phyloP scores from a whole-genome alignment of 2,113 vertebrate species.

The Hemiscyllium ocellatum region DNA sequence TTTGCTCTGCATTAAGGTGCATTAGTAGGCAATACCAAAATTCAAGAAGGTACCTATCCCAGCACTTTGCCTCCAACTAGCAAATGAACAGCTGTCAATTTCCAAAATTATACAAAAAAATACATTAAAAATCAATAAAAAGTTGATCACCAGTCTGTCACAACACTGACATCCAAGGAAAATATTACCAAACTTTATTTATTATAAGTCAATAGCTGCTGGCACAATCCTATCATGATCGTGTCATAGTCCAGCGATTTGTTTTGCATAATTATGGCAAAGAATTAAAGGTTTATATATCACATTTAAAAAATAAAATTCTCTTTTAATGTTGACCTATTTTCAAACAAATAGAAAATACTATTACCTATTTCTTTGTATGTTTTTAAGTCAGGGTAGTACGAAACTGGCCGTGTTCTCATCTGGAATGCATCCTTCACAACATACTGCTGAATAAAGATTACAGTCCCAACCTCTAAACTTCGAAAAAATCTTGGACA shows the following conservation, averaged over 20 bases:
- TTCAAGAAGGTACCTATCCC: background rate
- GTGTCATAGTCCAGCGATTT: background rate
- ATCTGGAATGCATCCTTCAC: constrained; percentile 28
- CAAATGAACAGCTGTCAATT: background rate
- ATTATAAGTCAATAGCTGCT: background rate
- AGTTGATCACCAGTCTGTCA: background rate
- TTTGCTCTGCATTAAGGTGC: background rate
- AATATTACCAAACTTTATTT: background rate
- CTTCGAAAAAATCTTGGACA: constrained; percentile 43
- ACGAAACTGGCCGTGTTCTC: constrained; percentile 42
- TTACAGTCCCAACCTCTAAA: constrained; percentile 34
- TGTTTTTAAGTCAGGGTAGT: constrained; percentile 7
- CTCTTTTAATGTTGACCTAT: too few relatives aligned
- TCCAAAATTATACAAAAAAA: background rate
- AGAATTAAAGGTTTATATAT: background rate
- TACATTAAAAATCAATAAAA: background rate
- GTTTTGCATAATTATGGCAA: background rate
- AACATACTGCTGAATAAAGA: constrained; percentile 20
- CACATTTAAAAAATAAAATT: background rate
- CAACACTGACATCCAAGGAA: background rate
- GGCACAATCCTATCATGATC: background rate
- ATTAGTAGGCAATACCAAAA: background rate
- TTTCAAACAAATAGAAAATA: background rate
- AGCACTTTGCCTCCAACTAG: background rate
- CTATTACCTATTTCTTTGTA: constrained; percentile 31